These are phyloP conservation scores for Alectoris magna DNA, from an alignment of 2,797 vertebrate genomes.

Conservation along the genomic window DNA sequence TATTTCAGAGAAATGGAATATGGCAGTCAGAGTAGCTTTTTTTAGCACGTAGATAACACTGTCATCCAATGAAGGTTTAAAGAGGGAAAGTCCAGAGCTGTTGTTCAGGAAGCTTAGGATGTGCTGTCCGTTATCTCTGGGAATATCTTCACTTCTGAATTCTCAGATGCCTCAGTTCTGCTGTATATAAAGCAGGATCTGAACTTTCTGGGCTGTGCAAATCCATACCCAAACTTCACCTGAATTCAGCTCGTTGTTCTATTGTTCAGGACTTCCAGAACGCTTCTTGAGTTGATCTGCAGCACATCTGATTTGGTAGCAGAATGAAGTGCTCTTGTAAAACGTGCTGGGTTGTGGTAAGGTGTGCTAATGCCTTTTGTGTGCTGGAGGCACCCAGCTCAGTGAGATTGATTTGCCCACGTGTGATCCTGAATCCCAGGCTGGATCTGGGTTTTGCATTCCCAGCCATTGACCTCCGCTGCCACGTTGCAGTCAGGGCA, in stretches of 20 bases:
- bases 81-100: not conserved
- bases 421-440: not conserved
- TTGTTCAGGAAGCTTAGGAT: not conserved
- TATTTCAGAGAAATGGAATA: not conserved
- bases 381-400: not conserved
- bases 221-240: not conserved
- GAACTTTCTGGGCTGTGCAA: not conserved
- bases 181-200: not conserved
- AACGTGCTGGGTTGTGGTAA: fast-evolving
- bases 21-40: fast-evolving
- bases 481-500: fast-evolving
- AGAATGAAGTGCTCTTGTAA: not conserved
- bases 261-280: fast-evolving
- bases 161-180: not conserved
- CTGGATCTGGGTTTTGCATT: not conserved
- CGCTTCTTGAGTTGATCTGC: not conserved
- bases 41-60: not conserved
- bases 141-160: not conserved
- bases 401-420: not conserved
- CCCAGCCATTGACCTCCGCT: not conserved
- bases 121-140: not conserved
- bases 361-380: not conserved
- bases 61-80: not conserved
- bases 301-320: not conserved
- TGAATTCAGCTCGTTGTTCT: fast-evolving